A percentile compares a stretch with the other conserved stretches of the same genome.
phyloP scores from a whole-genome alignment of 2,113 vertebrate species.

The Trematocara nigrifrons region DNA sequence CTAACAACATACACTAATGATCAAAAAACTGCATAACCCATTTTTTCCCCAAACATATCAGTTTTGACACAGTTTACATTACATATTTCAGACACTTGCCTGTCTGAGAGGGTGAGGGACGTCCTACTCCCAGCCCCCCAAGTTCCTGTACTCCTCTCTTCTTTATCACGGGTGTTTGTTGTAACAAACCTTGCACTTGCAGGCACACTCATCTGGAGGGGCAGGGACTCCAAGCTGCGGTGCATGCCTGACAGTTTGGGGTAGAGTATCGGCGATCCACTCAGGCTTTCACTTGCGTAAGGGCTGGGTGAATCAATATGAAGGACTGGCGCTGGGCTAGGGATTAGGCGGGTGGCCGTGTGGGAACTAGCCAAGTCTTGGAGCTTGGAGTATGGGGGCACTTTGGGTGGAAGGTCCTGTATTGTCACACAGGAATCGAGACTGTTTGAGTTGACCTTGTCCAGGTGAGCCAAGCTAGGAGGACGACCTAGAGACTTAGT shows the following conservation, averaged over 20 bases:
- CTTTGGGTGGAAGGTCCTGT: conserved; percentile 75
- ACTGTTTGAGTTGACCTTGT: conserved; percentile 96
- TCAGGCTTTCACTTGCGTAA: conserved; percentile 84
- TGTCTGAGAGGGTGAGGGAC: conserved; percentile 63
- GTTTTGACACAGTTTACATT: not conserved
- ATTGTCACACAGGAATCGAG: conserved; percentile 84
- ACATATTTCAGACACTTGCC: conserved; percentile 23
- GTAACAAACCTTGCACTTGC: conserved; percentile 66
- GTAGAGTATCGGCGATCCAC: conserved; percentile 85
- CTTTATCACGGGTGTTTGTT: conserved; percentile 41
- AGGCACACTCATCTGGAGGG: conserved; percentile 91
- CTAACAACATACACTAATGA: not conserved
- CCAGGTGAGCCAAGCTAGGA: conserved; percentile 85
- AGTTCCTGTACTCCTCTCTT: conserved; percentile 54
- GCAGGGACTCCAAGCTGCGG: conserved; percentile 95
- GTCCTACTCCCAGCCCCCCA: conserved; percentile 73
- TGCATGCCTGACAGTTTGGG: conserved; percentile 88
- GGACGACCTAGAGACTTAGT: conserved; percentile 87
- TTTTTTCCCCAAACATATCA: not conserved
- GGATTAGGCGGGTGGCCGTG: conserved; percentile 75
- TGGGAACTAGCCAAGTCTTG: conserved; percentile 77
- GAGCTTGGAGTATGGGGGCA: conserved; percentile 79
- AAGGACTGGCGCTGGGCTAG: conserved; percentile 92
- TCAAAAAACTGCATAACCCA: not conserved
- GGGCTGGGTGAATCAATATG: conserved; percentile 91